Conservation (phyloP, 2,113 vertebrate species). For the Toxotes chatareus region DNA sequence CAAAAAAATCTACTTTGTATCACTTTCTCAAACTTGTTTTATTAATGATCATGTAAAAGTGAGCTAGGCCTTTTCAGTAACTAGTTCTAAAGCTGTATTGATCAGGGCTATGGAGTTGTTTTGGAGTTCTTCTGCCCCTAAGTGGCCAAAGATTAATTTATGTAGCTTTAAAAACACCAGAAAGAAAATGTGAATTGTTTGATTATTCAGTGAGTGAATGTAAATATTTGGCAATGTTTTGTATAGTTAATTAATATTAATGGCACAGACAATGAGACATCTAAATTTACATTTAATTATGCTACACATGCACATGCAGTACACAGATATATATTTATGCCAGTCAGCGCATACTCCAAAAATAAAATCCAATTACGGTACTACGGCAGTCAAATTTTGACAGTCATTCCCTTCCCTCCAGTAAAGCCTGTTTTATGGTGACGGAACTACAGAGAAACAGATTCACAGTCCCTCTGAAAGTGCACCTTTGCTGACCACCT, state of each 20-base stretch:
- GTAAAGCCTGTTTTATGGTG: constrained; percentile 40
- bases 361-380: constrained; percentile 29
- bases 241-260: background rate
- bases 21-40: no score
- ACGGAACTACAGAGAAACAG: constrained; percentile 37
- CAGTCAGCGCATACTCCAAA: background rate
- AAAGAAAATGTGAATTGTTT: background rate
- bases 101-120: background rate
- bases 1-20: no score
- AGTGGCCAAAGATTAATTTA: background rate
- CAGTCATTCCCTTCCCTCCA: constrained; percentile 1
- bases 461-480: constrained; percentile 44
- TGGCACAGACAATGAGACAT: background rate
- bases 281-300: background rate
- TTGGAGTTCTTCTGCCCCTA: background rate
- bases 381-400: constrained; percentile 1
- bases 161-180: background rate
- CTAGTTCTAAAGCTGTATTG: background rate
- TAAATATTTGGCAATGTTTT: background rate
- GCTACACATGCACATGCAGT: background rate
- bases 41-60: no score
- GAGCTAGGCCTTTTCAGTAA: background rate
- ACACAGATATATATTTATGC: background rate
- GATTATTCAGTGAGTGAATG: background rate
- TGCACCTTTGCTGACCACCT: constrained; percentile 43